Percentiles rank a stretch among this genome's conserved stretches.
Conservation (phyloP, 2,113 vertebrate species). For the Vicugna pacos region DNA sequence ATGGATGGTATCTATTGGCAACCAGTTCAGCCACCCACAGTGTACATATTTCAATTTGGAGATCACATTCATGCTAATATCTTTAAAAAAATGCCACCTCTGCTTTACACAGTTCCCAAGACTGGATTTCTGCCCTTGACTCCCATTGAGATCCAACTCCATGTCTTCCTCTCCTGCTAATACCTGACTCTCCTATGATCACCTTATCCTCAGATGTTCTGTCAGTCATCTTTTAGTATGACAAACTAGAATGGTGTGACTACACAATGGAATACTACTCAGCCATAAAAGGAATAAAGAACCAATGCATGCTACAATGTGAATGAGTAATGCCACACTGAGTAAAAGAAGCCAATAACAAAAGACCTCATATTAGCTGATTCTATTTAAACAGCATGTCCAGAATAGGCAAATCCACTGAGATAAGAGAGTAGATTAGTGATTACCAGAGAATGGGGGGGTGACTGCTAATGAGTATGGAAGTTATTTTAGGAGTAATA, state of each 20-base stretch:
- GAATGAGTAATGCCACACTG: background rate
- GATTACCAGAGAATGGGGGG: background rate
- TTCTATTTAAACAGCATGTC: background rate
- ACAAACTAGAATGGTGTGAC: background rate
- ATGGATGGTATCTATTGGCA: background rate
- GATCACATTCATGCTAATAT: background rate
- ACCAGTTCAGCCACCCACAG: background rate
- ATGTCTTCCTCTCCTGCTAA: background rate
- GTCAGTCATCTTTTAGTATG: background rate
- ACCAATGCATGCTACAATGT: background rate
- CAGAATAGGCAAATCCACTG: background rate
- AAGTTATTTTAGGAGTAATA: background rate
- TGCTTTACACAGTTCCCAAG: slow-evolving; percentile 3
- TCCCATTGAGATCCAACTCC: background rate
- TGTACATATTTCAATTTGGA: background rate
- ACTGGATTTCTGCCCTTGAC: background rate
- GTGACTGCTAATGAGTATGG: background rate
- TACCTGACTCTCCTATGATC: background rate
- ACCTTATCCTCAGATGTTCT: background rate
- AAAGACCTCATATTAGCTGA: background rate
- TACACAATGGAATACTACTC: background rate
- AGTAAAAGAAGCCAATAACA: slow-evolving; percentile 16
- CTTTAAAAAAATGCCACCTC: background rate
- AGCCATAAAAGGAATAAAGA: background rate
- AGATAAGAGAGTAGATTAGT: background rate